Base-by-base conservation (phyloP, 2,888 invertebrate genomes). In the Tachina grossa region DNA sequence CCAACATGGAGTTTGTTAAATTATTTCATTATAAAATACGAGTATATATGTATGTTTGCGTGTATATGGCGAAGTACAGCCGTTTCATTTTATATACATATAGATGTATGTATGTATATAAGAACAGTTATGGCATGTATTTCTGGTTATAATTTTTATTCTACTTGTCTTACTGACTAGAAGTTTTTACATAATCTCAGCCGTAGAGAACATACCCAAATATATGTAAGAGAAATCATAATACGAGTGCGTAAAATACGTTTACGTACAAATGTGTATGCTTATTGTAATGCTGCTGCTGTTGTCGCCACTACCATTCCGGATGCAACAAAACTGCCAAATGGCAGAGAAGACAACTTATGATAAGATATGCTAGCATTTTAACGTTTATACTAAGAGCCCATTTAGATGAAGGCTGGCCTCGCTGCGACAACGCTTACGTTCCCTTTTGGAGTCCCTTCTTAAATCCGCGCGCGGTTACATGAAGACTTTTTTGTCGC, bases 181-280 rank as follows among this genome's bases (percentile, higher is more conserved):
- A 8, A 51, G 11, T 53, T 76, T 76, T 80, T 76, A 72, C 84
- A 76, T 80, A 84, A 78, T 74, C 68, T 63, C 31, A 69, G 14
- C 49, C 63, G 57, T 65, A 16, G 57, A 63, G 55, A 57, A 65
- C 11, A 19, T 31, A 31, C 31, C 31, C 31, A 31, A 31, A 5
- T 6, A 71, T 72, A 69, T 45, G 43, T 53, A 39, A 55, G 19
- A 10, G 55, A 49, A n/a, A 47, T 57, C 22, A 49, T 8, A 55
- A 71, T 61, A 8, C 53, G 61, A 10, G 47, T 31, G 49, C 63
- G 49, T 14, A 13, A 66, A 59, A n/a, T 47, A n/a, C 16, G 66
- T 31, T 31, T 6, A 68, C 69, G 14, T 45, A 22, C 31, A 51
- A 61, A 43, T 68, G 11, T 45, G 47, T 39, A n/a, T 53, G 45